Evolutionary conservation across 2,797 vertebrate genomes (phyloP).

Genomic region (Crocidura indochinensis): DNA sequence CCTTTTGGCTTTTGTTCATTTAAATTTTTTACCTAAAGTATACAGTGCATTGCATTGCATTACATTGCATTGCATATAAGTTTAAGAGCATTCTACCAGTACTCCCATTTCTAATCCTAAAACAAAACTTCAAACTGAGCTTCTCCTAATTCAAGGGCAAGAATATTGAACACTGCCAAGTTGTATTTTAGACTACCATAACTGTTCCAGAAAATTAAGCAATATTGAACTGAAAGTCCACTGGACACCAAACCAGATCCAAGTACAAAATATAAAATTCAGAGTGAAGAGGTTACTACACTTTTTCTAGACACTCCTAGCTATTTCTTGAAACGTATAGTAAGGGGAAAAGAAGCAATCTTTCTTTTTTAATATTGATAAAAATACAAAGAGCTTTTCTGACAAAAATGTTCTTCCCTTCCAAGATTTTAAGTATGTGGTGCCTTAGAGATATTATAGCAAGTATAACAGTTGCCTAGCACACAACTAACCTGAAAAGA

Average conservation of each 20-base stretch:
- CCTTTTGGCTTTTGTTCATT: neutral
- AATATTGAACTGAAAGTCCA: constrained; percentile 84
- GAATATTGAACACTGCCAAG: neutral
- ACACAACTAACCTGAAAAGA: no score
- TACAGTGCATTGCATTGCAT: neutral
- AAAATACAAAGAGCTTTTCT: constrained; percentile 86
- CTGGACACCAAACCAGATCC: constrained; percentile 86
- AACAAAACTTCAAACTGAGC: neutral
- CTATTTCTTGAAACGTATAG: constrained; percentile 81
- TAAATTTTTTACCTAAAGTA: neutral
- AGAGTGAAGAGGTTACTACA: constrained; percentile 83
- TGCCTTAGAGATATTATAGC: no score
- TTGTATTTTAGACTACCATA: constrained; percentile 71
- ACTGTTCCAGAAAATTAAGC: constrained; percentile 82
- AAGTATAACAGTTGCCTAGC: no score
- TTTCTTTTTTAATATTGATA: constrained; percentile 82
- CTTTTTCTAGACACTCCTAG: constrained; percentile 73
- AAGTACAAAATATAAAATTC: constrained; percentile 80
- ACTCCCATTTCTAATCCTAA: neutral
- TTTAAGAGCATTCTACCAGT: neutral
- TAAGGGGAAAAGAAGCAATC: constrained; percentile 71
- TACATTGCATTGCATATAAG: no score
- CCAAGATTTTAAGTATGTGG: neutral
- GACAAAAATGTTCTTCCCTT: constrained; percentile 82
- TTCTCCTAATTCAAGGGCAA: constrained; percentile 35